Evolutionary conservation across 1,140 invertebrate species (phyloP), one percentile per base, ranked within the genome.

Genomic region (Euura lappo): DNA sequence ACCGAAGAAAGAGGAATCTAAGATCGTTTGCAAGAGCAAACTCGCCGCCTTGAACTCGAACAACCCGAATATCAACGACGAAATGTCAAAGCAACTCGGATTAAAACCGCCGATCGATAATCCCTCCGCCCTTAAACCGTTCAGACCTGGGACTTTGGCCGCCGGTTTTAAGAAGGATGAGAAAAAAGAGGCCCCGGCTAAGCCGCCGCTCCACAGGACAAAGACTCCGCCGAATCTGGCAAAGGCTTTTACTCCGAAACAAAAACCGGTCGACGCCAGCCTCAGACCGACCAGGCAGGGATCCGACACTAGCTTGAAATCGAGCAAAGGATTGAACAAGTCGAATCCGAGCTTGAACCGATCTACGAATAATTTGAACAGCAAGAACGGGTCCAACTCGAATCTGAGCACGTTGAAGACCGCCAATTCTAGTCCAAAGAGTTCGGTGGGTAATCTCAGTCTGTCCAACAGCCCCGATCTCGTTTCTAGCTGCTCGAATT

Each of bases 391-490:
- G 75, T 42, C 73, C 74, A 28, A 44, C 51, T 60, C 73, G 68
- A 77, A 72, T 6, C 64, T 78, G n/a, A 73, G 70, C 71, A 71
- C 47, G 11, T 6, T 72, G 43, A 84, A 83, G 79, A 83, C 75
- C 79, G 78, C 81, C 77, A 78, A 81, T 80, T 84, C 65, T 76
- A 82, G 74, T 69, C 79, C 79, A 71, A 85, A 83, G 75, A 78
- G 82, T 65, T 78, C 71, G 76, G 69, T 66, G n/a, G 72, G 73
- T 44, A 83, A 82, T 83, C 45, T 70, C 8, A 70, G 2, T 4
- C 2, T 8, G 10, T 28, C 68, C 2, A 93, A 93, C 76, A 93
- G 92, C 83, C 93, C 92, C 0, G 93, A 94, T 79, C 78, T 94
- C 13, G 92, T 93, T 6, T 93, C 92, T 0, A 93, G 92, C 78